Evolutionary conservation across 2,113 vertebrate species (phyloP), one percentile per base, ranked within the genome.

Genomic region (Paramisgurnus dabryanus): DNA sequence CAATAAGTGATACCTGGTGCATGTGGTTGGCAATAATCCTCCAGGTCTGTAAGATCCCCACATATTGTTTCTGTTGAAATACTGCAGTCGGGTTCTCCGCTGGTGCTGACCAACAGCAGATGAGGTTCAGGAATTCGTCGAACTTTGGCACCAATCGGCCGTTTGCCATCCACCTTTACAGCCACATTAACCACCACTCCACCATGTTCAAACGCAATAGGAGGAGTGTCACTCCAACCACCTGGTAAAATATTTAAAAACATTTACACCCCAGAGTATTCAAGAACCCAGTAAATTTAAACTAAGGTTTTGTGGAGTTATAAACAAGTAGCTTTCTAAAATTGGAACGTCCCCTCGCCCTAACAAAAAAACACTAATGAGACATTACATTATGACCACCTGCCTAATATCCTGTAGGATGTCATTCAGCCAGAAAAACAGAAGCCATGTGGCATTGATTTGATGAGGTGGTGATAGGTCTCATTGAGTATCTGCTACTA

Each of bases 161-260:
- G 89, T 70, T 81, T 87, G 34, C 96, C 95, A 0, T 97, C 95
- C n/a, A 98, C 92, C 81, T 88, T 93, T 77, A 98, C 91, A 0
- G 97, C 96, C 2, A 95, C 49, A 0, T 96, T 95, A 78, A 97
- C 92, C 85, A 99, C 97, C 0, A 94, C 94, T 10, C 97, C 98
- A 0, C 98, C 97, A 0, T 95, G 95, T 87, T 99, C 97, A 0
- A 98, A 99, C 1, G 96, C 95, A 53, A 99, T 94, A 3, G 98
- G 98, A 0, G 98, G 98, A 0, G 98, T 98, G 89, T 98, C 98
- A 0, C 96, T 98, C 97, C 97, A 99, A 63, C 97, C 96, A 0
- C 98, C 98, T 99, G 70, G 0, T 34, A n/a, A 27, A 7, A 39
- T 1, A 61, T 22, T 5, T 40, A 61, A 74, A 61, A 17, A 74